These are phyloP conservation scores for Lates calcarifer DNA, from an alignment of 2,113 vertebrate species.

Conservation along the genomic window DNA sequence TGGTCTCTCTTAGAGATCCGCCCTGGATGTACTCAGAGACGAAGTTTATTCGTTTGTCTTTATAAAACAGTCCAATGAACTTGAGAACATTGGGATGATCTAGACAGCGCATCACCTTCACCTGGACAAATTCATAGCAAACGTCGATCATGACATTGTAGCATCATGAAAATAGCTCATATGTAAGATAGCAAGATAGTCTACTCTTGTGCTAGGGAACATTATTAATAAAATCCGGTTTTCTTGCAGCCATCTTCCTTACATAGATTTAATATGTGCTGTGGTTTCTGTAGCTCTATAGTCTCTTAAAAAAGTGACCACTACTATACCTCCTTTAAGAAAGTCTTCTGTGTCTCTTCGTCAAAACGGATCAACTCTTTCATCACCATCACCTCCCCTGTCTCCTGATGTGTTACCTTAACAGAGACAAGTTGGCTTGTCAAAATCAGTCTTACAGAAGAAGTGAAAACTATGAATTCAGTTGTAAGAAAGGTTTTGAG, in stretches of 20 bases:
- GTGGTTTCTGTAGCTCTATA: background rate
- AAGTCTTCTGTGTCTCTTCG: slow-evolving; percentile 95
- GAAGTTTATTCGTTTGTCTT: slow-evolving; percentile 96
- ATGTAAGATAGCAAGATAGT: background rate
- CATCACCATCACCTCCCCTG: slow-evolving; percentile 98
- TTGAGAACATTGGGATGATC: slow-evolving; percentile 97
- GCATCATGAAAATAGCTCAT: no score
- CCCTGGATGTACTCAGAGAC: slow-evolving; percentile 97
- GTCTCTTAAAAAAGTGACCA: background rate
- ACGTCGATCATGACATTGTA: no score
- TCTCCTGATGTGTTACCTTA: slow-evolving; percentile 95
- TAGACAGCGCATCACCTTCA: slow-evolving; percentile 98
- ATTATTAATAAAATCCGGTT: no score
- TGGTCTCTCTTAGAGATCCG: slow-evolving; percentile 92
- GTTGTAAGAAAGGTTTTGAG: background rate
- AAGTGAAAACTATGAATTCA: background rate
- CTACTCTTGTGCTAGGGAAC: background rate
- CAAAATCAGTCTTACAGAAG: background rate
- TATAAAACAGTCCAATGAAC: slow-evolving; percentile 97
- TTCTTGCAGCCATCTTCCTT: no score
- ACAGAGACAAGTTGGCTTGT: slow-evolving; percentile 8
- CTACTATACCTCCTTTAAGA: slow-evolving; percentile 91
- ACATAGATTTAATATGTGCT: no score
- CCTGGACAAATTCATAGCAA: slow-evolving; percentile 80
- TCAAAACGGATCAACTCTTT: slow-evolving; percentile 97